These are phyloP conservation scores for Macquaria ambigua DNA, from an alignment of 2,113 vertebrate genomes.

Conservation along the genomic window DNA sequence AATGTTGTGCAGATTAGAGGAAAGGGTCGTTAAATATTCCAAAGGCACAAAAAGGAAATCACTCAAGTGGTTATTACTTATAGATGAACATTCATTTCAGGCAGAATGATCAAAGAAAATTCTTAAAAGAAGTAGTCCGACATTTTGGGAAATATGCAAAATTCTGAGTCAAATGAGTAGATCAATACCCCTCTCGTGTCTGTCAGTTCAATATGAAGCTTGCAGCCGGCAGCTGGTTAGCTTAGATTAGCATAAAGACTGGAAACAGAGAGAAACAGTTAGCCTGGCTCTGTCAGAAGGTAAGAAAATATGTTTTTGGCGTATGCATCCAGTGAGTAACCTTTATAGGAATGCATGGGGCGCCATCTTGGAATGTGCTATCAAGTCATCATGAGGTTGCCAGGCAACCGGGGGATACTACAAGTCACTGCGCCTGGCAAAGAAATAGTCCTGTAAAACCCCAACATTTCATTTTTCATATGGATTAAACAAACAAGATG, in stretches of 20 bases:
- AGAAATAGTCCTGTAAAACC: no score
- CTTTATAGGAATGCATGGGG: no score
- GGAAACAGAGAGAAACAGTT: no score
- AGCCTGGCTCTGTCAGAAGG: no score
- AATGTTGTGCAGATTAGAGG: slow-evolving; percentile 5
- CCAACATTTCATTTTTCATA: no score
- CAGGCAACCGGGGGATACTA: no score
- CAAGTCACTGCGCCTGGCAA: no score
- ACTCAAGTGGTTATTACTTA: background rate
- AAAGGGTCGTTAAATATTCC: background rate
- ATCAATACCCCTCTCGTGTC: background rate
- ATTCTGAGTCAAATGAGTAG: background rate
- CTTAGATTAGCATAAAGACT: slow-evolving; percentile 3
- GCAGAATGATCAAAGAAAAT: background rate
- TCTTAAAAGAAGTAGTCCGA: background rate
- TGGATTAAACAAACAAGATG: no score
- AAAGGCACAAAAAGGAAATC: background rate
- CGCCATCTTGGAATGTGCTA: no score
- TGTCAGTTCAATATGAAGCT: background rate
- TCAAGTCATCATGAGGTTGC: no score
- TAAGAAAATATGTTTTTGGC: background rate
- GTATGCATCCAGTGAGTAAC: background rate
- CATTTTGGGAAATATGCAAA: slow-evolving; percentile 13
- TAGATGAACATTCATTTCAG: background rate
- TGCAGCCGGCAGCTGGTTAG: background rate